These are phyloP conservation scores for Amphiprion ocellaris DNA, from an alignment of 2,113 vertebrate genomes.

Conservation along the genomic window DNA sequence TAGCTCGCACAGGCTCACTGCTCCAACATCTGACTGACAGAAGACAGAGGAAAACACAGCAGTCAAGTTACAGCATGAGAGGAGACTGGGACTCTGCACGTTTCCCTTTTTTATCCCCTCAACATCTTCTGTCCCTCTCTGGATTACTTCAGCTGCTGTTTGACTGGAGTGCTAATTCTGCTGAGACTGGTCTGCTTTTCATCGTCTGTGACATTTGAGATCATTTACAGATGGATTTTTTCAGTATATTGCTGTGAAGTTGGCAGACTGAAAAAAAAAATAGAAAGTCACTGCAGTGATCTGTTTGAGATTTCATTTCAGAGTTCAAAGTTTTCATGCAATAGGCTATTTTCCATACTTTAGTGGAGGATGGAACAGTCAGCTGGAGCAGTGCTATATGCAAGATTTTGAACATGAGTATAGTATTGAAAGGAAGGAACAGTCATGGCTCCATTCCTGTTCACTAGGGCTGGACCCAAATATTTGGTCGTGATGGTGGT, in stretches of 20 bases:
- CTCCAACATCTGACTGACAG: conserved; percentile 47
- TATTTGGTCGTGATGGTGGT: no score
- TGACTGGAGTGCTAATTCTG: conserved; percentile 16
- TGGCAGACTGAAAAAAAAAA: conserved; percentile 10
- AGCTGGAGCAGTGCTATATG: not conserved
- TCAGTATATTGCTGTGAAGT: conserved; percentile 28
- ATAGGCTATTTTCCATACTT: not conserved
- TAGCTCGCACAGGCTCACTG: conserved; percentile 57
- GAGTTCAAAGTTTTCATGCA: conserved; percentile 13
- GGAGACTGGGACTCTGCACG: conserved; percentile 13
- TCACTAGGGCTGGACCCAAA: no score
- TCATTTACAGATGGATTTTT: conserved; percentile 26
- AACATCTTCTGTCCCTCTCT: conserved; percentile 19
- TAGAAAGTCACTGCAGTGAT: not conserved
- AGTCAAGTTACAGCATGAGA: conserved; percentile 20
- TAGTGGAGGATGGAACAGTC: not conserved
- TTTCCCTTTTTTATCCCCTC: conserved; percentile 16
- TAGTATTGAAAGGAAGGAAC: no score
- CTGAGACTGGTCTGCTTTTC: conserved; percentile 31
- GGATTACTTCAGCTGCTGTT: conserved; percentile 18
- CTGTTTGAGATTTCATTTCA: conserved; percentile 8
- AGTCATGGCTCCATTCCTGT: no score
- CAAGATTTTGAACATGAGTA: no score
- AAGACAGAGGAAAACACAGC: conserved; percentile 38
- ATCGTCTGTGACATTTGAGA: conserved; percentile 32